These are phyloP conservation scores for Diarsia dahlii DNA, from an alignment of 2,888 invertebrate species.

Conservation along the genomic window DNA sequence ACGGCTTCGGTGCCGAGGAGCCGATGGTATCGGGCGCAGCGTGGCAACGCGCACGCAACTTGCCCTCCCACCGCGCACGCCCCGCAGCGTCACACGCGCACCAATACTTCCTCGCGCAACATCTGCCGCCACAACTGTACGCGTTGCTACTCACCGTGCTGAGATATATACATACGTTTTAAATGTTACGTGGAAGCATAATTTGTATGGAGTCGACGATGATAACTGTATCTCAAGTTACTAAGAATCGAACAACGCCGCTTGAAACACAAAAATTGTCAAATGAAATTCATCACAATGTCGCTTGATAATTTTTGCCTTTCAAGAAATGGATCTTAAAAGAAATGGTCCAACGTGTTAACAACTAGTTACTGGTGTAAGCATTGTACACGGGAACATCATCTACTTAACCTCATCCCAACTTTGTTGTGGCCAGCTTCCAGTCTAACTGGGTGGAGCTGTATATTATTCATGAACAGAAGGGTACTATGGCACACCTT, in stretches of 20 bases:
- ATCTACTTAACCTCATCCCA: neutral
- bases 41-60: conserved; percentile 85
- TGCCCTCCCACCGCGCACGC: conserved; percentile 72
- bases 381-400: neutral
- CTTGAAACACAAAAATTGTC: too few species aligned
- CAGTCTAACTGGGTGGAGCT: too few species aligned
- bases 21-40: conserved; percentile 88
- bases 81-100: conserved; percentile 84
- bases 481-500: neutral
- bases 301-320: too few species aligned
- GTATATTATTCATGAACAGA: too few species aligned
- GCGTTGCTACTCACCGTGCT: conserved; percentile 80
- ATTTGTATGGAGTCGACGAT: conserved; percentile 26
- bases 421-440: neutral
- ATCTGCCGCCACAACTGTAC: conserved; percentile 83
- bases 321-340: too few species aligned
- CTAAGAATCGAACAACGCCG: too few species aligned
- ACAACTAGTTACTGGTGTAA: neutral
- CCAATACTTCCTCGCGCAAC: conserved; percentile 80
- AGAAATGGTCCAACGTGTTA: too few species aligned
- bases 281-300: too few species aligned
- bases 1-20: conserved; percentile 84
- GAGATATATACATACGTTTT: conserved; percentile 81
- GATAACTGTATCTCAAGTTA: neutral
- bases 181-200: conserved; percentile 43